A percentile compares a stretch with the other conserved stretches of the same genome.
phyloP scores from a whole-genome alignment of 2,888 invertebrate genomes.

The Deilephila porcellus region DNA sequence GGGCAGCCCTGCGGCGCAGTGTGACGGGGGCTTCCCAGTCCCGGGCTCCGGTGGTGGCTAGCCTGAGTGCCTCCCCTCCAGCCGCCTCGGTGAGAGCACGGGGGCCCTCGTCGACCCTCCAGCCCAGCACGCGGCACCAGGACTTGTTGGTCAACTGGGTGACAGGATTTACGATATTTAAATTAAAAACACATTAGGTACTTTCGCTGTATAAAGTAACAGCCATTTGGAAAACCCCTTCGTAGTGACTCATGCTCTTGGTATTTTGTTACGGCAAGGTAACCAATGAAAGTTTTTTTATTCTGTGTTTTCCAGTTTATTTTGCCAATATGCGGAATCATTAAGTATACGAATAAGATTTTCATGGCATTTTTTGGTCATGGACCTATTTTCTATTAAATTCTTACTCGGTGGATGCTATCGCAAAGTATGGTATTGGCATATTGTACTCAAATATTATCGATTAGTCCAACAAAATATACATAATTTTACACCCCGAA shows the following conservation, averaged over 20 bases:
- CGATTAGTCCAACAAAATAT: no score
- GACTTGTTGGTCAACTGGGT: constrained; percentile 93
- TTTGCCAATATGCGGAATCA: no score
- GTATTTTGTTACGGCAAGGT: neutral
- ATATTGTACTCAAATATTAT: no score
- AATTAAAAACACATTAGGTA: neutral
- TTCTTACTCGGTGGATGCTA: no score
- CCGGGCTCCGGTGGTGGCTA: constrained; percentile 84
- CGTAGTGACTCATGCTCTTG: neutral
- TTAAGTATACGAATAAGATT: no score
- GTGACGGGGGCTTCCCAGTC: constrained; percentile 92
- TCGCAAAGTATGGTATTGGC: no score
- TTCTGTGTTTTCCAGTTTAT: neutral
- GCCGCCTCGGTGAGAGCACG: constrained; percentile 71
- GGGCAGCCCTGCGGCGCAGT: constrained; percentile 91
- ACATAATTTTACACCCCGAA: no score
- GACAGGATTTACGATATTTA: neutral
- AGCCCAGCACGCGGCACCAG: constrained; percentile 92
- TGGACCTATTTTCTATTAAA: no score
- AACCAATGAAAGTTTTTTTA: neutral
- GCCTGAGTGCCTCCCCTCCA: constrained; percentile 79
- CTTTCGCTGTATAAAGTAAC: neutral
- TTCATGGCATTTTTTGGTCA: no score
- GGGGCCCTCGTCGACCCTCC: constrained; percentile 73
- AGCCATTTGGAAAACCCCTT: neutral